phyloP scores from a whole-genome alignment of 92 coral and sea anemone species.

The Heteractis magnifica region DNA sequence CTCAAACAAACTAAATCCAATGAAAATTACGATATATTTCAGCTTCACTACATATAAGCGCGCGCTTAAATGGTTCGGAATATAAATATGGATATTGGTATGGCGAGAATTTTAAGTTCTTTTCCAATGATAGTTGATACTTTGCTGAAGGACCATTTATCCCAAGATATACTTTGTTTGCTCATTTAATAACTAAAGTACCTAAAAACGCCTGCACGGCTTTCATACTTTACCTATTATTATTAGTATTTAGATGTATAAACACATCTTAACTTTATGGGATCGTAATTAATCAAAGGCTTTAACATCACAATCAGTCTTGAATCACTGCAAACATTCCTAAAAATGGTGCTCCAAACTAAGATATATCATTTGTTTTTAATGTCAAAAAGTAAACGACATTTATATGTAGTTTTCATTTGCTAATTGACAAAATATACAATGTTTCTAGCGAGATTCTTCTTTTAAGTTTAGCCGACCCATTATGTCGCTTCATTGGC shows the following conservation, averaged over 20 bases:
- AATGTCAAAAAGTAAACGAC: neutral
- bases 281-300: neutral
- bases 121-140: neutral
- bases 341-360: neutral
- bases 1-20: too few relatives aligned
- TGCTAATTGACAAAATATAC: neutral
- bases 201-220: neutral
- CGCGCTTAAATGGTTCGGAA: too few relatives aligned
- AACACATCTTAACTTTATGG: too few relatives aligned
- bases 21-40: too few relatives aligned
- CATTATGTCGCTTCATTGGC: neutral
- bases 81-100: neutral
- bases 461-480: neutral
- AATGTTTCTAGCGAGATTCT: neutral
- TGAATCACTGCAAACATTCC: neutral
- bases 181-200: neutral
- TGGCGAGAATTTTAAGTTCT: neutral
- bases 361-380: neutral
- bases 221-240: neutral
- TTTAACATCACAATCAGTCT: neutral
- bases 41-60: too few relatives aligned
- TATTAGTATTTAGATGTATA: neutral
- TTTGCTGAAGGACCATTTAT: neutral
- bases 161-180: neutral
- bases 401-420: neutral